Evolutionary conservation across 2,797 vertebrate genomes (phyloP).

Genomic region (Hydrocynus forskahlii): DNA sequence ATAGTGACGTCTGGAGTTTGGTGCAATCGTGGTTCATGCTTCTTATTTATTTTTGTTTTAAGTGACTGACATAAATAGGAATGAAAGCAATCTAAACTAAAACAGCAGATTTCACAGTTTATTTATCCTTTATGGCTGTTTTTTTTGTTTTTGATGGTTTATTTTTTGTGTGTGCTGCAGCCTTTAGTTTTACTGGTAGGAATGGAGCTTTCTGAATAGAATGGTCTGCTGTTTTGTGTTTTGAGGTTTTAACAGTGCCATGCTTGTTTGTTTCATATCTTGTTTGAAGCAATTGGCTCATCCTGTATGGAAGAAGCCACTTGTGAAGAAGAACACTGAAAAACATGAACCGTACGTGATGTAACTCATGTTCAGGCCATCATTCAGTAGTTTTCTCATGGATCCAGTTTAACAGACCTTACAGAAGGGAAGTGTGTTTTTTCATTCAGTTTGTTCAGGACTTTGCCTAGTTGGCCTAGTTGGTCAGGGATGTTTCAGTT

Average conservation of each 20-base stretch:
- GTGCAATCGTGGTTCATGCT: conserved; percentile 58
- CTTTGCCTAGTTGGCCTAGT: neutral
- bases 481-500: conserved; percentile 12
- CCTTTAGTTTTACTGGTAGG: conserved; percentile 32
- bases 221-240: neutral
- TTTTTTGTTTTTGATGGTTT: conserved; percentile 20
- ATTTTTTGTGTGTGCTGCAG: conserved; percentile 36
- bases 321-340: neutral
- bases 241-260: conserved; percentile 44
- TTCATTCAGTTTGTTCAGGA: neutral
- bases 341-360: neutral
- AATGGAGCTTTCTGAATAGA: conserved; percentile 27
- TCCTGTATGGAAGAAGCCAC: neutral
- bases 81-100: conserved; percentile 57
- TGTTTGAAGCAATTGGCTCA: conserved; percentile 1
- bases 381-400: neutral
- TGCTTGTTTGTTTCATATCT: conserved; percentile 3
- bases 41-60: conserved; percentile 76
- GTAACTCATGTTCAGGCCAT: neutral
- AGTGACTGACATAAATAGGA: conserved; percentile 67
- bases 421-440: neutral
- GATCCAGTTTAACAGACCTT: neutral
- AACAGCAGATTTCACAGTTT: conserved; percentile 47
- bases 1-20: conserved; percentile 51
- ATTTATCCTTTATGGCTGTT: conserved; percentile 36